phyloP scores from a whole-genome alignment of 2,888 invertebrate genomes.

The Rutpela maculata region DNA sequence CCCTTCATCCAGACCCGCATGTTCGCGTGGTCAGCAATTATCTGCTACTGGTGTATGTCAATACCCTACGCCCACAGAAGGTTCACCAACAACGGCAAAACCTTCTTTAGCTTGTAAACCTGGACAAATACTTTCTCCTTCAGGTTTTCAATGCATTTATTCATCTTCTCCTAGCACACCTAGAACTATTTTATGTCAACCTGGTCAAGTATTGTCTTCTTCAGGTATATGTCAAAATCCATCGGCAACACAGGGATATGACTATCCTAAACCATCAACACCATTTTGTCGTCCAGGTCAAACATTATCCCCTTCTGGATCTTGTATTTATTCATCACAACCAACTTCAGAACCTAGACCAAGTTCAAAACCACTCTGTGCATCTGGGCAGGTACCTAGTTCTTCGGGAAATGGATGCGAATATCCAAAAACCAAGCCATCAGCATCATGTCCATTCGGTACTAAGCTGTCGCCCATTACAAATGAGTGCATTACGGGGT shows the following conservation, averaged over 20 bases:
- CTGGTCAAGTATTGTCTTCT: slow-evolving; percentile 11
- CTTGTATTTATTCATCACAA: slow-evolving; percentile 3
- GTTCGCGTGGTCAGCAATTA: slow-evolving; percentile 66
- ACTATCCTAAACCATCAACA: slow-evolving; percentile 40
- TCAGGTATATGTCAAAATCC: slow-evolving; percentile 12
- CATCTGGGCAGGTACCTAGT: slow-evolving; percentile 44
- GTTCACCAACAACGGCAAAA: slow-evolving; percentile 17
- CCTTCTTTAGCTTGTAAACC: slow-evolving; percentile 41
- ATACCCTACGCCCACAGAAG: slow-evolving; percentile 35
- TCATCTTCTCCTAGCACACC: slow-evolving; percentile 45
- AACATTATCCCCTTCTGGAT: slow-evolving; percentile 44
- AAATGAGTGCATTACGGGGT: slow-evolving; percentile 29
- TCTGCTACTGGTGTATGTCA: slow-evolving; percentile 28
- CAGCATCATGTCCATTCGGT: slow-evolving; percentile 45
- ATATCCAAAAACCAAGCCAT: slow-evolving; percentile 62
- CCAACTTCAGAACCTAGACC: slow-evolving; percentile 20
- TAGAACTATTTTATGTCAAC: not conserved
- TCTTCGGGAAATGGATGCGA: slow-evolving; percentile 46
- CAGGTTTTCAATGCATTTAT: slow-evolving; percentile 51
- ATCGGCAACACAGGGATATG: slow-evolving; percentile 26
- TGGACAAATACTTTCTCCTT: slow-evolving; percentile 51
- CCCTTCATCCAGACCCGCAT: slow-evolving; percentile 61
- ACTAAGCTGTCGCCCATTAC: slow-evolving; percentile 39
- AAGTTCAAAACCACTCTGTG: too few species aligned
- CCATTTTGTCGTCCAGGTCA: slow-evolving; percentile 47